Base-by-base conservation (phyloP, 1,140 invertebrate genomes). In the Drosophila punjabiensis region DNA sequence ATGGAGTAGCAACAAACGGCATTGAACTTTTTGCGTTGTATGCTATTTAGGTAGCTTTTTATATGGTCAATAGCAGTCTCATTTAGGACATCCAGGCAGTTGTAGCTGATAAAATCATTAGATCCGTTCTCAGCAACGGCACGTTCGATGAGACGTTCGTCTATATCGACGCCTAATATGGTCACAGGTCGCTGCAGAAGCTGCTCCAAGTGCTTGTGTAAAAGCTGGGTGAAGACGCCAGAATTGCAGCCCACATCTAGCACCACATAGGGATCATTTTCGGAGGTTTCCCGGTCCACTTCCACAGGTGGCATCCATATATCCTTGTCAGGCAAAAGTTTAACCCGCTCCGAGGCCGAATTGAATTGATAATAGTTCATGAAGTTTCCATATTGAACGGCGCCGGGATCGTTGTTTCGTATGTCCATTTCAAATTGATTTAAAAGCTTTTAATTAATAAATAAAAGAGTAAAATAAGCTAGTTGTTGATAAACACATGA, bases 321-420 rank as follows among this genome's bases (percentile, higher is more conserved):
- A 20, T 75, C 60, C 13, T 20, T 50, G 77, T 94, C 82, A 47
- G 96, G 94, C 79, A 98, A 93, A 74, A 95, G 93, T 55, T 94
- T 93, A 30, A 96, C 94, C 80, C 97, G 95, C 73, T 96, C 95
- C 62, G 94, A 93, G 30, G 95, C 94, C 52, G 96, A 95, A 93
- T 97, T 96, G 92, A 97, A 97, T 83, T 96, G 93, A 92, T 98
- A 98, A 90, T 97, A 98, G 94, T 97, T 97, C 68, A 96, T 97
- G 83, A 98, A 98, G 93, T 97, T 98, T 71, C 97, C 97, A 94
- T 94, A 95, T 86, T 95, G 95, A 8, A 96, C 96, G 45, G 96
- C 96, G 6, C 97, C 97, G 39, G 97, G 96, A 93, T 97, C 95
- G 41, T 93, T 93, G 9, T 74, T 73, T 35, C 88, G 89, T 18